Evolutionary conservation across 2,797 vertebrate genomes (phyloP).

Genomic region (Molossus alvarezi): DNA sequence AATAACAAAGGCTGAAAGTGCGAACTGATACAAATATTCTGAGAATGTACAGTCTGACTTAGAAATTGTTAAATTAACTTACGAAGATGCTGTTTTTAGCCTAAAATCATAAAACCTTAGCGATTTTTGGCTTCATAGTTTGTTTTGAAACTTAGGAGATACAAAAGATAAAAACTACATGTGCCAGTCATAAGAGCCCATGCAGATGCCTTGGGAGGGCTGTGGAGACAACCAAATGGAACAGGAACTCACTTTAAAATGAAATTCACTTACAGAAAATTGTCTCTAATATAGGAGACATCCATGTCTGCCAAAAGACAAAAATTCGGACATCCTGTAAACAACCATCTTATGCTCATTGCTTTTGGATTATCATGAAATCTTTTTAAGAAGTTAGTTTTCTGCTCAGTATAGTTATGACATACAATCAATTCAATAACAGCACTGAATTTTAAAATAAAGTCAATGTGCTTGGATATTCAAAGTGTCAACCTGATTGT

Average conservation of each 20-base stretch:
- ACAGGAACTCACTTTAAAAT: conserved; percentile 28
- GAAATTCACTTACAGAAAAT: conserved; percentile 66
- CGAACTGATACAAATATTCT: background rate
- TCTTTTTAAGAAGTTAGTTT: conserved; percentile 49
- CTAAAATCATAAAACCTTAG: conserved; percentile 16
- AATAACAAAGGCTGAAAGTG: background rate
- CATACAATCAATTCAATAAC: conserved; percentile 68
- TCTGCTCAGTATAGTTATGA: background rate
- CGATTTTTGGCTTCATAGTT: conserved; percentile 51
- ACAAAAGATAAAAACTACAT: conserved; percentile 61
- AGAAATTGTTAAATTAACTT: conserved; percentile 29
- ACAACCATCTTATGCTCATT: conserved; percentile 47
- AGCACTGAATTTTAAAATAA: conserved; percentile 72
- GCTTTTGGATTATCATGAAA: conserved; percentile 23
- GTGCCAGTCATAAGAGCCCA: conserved; percentile 43
- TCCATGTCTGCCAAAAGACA: conserved; percentile 1
- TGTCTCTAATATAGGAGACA: conserved; percentile 42
- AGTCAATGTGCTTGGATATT: conserved; percentile 57
- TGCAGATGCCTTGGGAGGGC: background rate
- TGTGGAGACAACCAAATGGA: conserved; percentile 35
- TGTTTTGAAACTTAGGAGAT: conserved; percentile 60
- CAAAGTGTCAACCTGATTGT: conserved; percentile 19
- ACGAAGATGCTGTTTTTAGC: background rate
- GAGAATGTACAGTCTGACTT: background rate
- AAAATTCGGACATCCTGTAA: conserved; percentile 45